Conservation (phyloP, 2,797 vertebrate genomes). For the Chanos chanos region DNA sequence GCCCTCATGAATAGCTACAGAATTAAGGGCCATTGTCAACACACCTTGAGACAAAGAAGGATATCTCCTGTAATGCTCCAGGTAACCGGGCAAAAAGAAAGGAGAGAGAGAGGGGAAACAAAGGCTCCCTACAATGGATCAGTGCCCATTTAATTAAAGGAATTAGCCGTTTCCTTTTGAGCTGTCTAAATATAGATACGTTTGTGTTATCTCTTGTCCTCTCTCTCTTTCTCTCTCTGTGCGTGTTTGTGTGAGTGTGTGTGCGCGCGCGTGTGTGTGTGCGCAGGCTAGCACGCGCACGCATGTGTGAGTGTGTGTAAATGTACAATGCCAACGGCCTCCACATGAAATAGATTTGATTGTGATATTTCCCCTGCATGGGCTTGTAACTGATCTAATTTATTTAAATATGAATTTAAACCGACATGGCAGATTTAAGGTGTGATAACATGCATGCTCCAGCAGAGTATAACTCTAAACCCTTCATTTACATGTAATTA, state of each 20-base stretch:
- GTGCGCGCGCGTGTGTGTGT: no score
- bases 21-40: conserved; percentile 65
- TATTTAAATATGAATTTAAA: conserved; percentile 32
- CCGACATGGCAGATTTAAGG: conserved; percentile 31
- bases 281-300: no score
- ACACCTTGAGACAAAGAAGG: conserved; percentile 58
- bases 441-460: conserved; percentile 30
- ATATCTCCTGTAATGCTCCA: conserved; percentile 42
- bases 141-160: conserved; percentile 60
- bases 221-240: conserved; percentile 32
- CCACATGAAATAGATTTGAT: conserved; percentile 50
- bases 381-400: conserved; percentile 49
- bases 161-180: conserved; percentile 59
- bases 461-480: conserved; percentile 22
- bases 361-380: conserved; percentile 40
- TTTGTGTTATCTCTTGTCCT: conserved; percentile 44
- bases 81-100: conserved; percentile 15
- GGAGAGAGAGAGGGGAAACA: conserved; percentile 17
- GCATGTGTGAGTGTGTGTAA: no score
- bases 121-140: conserved; percentile 35
- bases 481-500: conserved; percentile 20
- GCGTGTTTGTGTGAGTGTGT: no score
- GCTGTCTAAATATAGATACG: conserved; percentile 60
- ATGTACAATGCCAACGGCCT: conserved; percentile 48
- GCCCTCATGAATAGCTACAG: conserved; percentile 66